Evolutionary conservation across 2,113 vertebrate species (phyloP), one percentile per base, ranked within the genome.

Genomic region (Fukomys damarensis): DNA sequence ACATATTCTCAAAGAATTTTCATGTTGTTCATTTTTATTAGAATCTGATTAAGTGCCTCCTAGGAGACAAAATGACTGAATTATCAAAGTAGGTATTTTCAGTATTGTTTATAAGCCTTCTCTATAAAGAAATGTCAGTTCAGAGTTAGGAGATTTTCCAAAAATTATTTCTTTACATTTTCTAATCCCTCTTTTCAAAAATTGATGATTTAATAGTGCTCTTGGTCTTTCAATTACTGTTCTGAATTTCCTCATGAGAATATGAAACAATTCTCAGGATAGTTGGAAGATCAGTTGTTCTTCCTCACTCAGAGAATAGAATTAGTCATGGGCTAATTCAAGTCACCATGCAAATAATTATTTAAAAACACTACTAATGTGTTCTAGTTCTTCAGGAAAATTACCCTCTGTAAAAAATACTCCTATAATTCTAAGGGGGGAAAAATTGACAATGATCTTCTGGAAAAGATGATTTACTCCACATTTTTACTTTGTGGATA

Each of bases 131-230:
- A 97, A 97, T 97, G 66, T 95, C 96, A 97, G 35, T 65, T 97
- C 97, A 92, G 61, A 89, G 46, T 95, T 95, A 96, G 56, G 35
- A 94, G 19, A 89, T 65, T 43, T 87, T 92, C 88, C 52, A 91
- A 52, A 35, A 97, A 92, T 97, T 77, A 88, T 80, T 95, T 97
- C 43, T 35, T 98, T 93, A 61, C 94, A 97, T 97, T 97, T 98
- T 81, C n/a, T 77, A 63, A 86, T 97, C 7, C 77, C 22, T 94
- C 87, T 96, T 84, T 70, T 30, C 41, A 88, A 89, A 79, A 43
- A 56, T 83, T 81, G 82, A 63, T 30, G 65, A 94, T 87, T 96
- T 96, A 79, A 91, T 59, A 35, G 26, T 79, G 6, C 12, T 58
- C 5, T 54, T 59, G 76, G 7, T 49, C 20, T 97, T 87, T 87